Base-by-base conservation (phyloP, 1,140 invertebrate species). In the Ceratina japonica region DNA sequence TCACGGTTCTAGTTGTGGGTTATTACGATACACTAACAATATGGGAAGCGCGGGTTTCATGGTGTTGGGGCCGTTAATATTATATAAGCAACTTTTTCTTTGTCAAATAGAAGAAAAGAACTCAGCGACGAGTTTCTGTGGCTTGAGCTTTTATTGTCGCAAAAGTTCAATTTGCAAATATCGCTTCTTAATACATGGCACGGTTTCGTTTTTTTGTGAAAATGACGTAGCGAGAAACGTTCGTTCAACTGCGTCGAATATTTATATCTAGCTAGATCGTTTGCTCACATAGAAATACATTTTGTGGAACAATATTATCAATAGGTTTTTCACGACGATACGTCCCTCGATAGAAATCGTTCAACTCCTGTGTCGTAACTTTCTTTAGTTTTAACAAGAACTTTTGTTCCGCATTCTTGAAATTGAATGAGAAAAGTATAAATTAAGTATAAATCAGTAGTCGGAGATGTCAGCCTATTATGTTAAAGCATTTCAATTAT, bases 401-500 rank as follows among this genome's bases (percentile, higher is more conserved):
- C 24, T 24, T 58, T 69, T 58, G 44, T 73, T 65, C 59, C 56
- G 12, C 24, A 24, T 61, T n/a, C 24, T 66, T 63, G 27, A 22
- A 75, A 71, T 27, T 3, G 27, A 62, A 10, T 13, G 0, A 13
- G 64, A 44, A 44, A 24, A 79, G 20, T 15, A n/a, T n/a, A 20
- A 18, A 13, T 37, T 22, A 37, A 56, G 31, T 56, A 15, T 63
- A 63, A 64, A 70, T 79, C 81, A 73, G n/a, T 52, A 80, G 83
- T 86, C 84, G 81, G 79, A 79, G 84, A 86, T 86, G 81, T 86
- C 84, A 86, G 81, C 81, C 59, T 62, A 18, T 84, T 86, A 75
- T 81, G 87, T 87, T 87, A 75, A 77, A 66, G 83, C 62, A 49
- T 82, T 86, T 85, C 62, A 82, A 75, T 82, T 87, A 81, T 65